Base-by-base conservation (phyloP, 2,113 vertebrate genomes). In the Ctenodactylus gundi region DNA sequence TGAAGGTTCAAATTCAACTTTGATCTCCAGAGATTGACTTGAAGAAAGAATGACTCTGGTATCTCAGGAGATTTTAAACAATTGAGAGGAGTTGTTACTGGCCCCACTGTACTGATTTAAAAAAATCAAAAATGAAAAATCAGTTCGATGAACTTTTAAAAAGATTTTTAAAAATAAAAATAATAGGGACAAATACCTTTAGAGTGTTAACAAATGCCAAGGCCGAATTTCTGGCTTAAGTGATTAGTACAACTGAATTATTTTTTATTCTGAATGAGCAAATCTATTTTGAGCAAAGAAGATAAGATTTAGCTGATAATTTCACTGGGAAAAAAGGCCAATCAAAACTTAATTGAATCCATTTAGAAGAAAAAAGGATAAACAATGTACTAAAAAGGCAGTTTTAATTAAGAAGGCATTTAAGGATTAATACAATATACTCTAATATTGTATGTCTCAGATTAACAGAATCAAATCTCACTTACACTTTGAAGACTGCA, bases 351-450 rank as follows among this genome's bases (percentile, higher is more conserved):
- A 97, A 97, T 94, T 96, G 94, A 78, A 94, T 94, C 92, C 75
- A 94, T 94, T 97, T 96, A 91, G 86, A 88, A 94, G 72, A 85
- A 96, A 96, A 95, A 92, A 86, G n/a, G 93, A 96, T 89, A 92
- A 97, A 95, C 93, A 90, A 76, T 91, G 64, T 85, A 84, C 92
- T 92, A 97, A 97, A 97, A 96, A 87, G 80, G 85, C 92, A 90
- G 65, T 91, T 51, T 49, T 97, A 93, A 97, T 97, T 97, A 96
- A 94, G 90, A 90, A 97, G 94, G 68, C 88, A 86, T 96, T 97
- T 97, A 94, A 96, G 91, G 95, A 97, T 96, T 97, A 97, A 96
- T 96, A 97, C 85, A 97, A 96, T 94, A 95, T 95, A 91, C 36
- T 82, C 60, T 97, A 95, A 97, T 97, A 96, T 93, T 96, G 64